Percentiles rank a stretch among this genome's conserved stretches.
These are phyloP conservation scores for Pogonomyrmex californicus DNA, from an alignment of 1,140 invertebrate genomes.

Conservation along the genomic window DNA sequence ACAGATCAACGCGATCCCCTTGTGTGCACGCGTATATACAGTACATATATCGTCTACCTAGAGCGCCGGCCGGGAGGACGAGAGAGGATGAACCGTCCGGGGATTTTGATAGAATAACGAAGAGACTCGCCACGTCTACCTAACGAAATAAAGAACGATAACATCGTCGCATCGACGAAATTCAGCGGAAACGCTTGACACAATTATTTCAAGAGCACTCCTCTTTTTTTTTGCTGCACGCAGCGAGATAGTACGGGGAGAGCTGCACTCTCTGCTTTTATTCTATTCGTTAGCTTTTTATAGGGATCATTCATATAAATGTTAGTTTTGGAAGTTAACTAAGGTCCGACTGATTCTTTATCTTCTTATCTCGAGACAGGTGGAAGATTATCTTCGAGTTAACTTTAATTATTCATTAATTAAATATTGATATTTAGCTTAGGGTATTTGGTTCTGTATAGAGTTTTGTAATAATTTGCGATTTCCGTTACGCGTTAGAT, in stretches of 20 bases:
- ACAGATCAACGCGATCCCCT: constrained; percentile 42
- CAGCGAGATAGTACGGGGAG: background rate
- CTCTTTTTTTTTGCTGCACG: background rate
- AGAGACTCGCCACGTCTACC: constrained; percentile 44
- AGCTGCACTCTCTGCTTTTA: background rate
- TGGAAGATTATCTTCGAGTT: constrained; percentile 21
- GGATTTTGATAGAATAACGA: constrained; percentile 65
- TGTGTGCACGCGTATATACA: constrained; percentile 24
- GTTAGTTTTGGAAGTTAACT: constrained; percentile 1
- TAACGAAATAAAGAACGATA: constrained; percentile 54
- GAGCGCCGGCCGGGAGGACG: constrained; percentile 10
- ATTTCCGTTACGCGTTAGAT: background rate
- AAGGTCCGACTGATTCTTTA: background rate
- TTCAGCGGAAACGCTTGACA: constrained; percentile 54
- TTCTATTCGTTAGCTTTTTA: background rate
- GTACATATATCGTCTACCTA: constrained; percentile 38
- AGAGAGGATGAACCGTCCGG: constrained; percentile 53
- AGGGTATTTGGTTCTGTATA: background rate
- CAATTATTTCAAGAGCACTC: constrained; percentile 40
- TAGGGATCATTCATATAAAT: background rate
- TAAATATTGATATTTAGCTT: background rate
- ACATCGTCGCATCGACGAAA: constrained; percentile 50
- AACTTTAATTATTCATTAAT: background rate
- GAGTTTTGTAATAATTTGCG: background rate
- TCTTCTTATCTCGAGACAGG: background rate